These are phyloP conservation scores for Lophotis ruficrista DNA, from an alignment of 2,113 vertebrate species.

Conservation along the genomic window DNA sequence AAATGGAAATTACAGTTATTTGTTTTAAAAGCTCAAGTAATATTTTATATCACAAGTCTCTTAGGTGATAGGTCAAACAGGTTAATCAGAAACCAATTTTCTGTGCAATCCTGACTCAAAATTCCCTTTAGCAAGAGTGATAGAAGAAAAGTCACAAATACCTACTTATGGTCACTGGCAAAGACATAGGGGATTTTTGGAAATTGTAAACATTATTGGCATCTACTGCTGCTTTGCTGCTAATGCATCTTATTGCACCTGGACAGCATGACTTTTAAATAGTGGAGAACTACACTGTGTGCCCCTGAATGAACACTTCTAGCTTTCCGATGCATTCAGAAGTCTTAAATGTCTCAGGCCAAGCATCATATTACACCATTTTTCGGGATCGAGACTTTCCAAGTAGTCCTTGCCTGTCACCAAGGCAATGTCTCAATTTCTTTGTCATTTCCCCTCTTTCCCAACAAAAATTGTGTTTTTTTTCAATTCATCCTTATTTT, in stretches of 20 bases:
- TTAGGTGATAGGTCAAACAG: not conserved
- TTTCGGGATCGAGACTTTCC: not conserved
- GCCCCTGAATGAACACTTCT: not conserved
- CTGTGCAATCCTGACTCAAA: slow-evolving; percentile 5
- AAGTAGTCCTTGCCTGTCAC: not conserved
- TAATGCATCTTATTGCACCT: not conserved
- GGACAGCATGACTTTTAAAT: not conserved
- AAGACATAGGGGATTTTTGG: not conserved
- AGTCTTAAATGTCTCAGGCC: not conserved
- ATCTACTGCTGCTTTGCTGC: not conserved
- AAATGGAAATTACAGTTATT: slow-evolving; percentile 59
- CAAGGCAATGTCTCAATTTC: not conserved
- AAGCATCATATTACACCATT: not conserved
- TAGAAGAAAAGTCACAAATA: not conserved
- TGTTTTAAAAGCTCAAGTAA: slow-evolving; percentile 56
- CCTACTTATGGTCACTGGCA: not conserved
- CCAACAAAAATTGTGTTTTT: not conserved
- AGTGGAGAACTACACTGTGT: not conserved
- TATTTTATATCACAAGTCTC: slow-evolving; percentile 42
- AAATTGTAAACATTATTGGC: not conserved
- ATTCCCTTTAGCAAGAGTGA: not conserved
- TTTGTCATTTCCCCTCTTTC: not conserved
- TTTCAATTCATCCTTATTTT: not conserved
- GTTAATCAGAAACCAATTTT: slow-evolving; percentile 34
- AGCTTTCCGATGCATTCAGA: not conserved